phyloP scores from a whole-genome alignment of 2,888 invertebrate species.

The Cephus pygmeus region DNA sequence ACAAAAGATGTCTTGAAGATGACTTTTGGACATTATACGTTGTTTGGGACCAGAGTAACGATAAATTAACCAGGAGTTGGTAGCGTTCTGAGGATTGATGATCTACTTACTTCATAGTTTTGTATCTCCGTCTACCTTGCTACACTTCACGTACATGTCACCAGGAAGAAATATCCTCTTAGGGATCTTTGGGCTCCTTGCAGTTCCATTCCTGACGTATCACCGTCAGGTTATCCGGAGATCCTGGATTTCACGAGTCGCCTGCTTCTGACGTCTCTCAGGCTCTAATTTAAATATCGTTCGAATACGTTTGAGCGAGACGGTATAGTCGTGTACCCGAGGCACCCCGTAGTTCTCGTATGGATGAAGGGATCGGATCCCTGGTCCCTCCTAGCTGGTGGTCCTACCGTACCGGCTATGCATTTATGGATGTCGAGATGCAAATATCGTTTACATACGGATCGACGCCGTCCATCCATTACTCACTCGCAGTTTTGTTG shows the following conservation, averaged over 20 bases:
- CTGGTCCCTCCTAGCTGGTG: background rate
- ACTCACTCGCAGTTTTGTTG: background rate
- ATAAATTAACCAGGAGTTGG: slow-evolving; percentile 50
- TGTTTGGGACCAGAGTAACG: slow-evolving; percentile 7
- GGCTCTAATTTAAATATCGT: slow-evolving; percentile 34
- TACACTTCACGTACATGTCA: background rate
- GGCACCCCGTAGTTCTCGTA: background rate
- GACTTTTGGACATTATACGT: too few relatives aligned
- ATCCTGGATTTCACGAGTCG: slow-evolving; percentile 4
- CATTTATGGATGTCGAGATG: slow-evolving; percentile 31
- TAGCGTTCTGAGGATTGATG: slow-evolving; percentile 21
- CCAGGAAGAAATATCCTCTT: background rate
- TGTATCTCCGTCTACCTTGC: background rate
- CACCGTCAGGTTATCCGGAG: background rate
- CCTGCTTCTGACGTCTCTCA: slow-evolving; percentile 24
- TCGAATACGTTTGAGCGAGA: slow-evolving; percentile 20
- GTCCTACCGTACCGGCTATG: slow-evolving; percentile 19
- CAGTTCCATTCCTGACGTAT: background rate
- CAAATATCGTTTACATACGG: background rate
- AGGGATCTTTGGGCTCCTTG: background rate
- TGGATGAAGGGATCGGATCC: slow-evolving; percentile 13
- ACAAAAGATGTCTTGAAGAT: too few relatives aligned
- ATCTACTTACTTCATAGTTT: background rate
- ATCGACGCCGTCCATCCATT: background rate
- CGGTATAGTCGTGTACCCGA: background rate